phyloP scores from a whole-genome alignment of 2,888 invertebrate species.

The Suillia variegata region DNA sequence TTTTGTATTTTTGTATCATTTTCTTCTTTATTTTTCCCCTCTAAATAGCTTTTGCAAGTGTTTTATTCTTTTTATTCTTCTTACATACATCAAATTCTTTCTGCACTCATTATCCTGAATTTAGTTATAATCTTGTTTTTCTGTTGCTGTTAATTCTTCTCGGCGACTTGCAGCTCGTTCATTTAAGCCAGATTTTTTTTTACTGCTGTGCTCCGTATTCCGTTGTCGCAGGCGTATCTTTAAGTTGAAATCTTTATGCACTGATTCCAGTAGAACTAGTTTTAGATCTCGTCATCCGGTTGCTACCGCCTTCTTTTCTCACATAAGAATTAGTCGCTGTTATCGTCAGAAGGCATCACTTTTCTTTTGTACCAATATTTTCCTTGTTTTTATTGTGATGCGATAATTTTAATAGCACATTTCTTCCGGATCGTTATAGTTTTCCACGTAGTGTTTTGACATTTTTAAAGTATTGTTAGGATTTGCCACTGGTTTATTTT shows the following conservation, averaged over 20 bases:
- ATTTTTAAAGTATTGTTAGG: not conserved
- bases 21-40: not conserved
- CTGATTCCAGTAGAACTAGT: not conserved
- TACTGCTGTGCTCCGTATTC: not conserved
- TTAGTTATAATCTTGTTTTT: not conserved
- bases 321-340: slow-evolving; percentile 11
- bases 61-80: not conserved
- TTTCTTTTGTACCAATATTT: not conserved
- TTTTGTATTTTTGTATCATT: not conserved
- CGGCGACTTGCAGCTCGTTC: slow-evolving; percentile 5
- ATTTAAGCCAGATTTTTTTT: slow-evolving; percentile 9
- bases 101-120: not conserved
- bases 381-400: not conserved
- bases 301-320: slow-evolving; percentile 17
- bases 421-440: not conserved
- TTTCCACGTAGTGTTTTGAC: not conserved
- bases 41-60: not conserved
- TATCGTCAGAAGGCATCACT: slow-evolving; percentile 6
- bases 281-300: not conserved
- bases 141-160: not conserved
- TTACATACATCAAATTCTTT: too few relatives aligned
- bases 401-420: not conserved
- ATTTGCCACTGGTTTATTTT: not conserved
- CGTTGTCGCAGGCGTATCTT: not conserved
- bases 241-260: not conserved